Evolutionary conservation across 2,113 vertebrate genomes (phyloP).

Genomic region (Syngnathus scovelli): DNA sequence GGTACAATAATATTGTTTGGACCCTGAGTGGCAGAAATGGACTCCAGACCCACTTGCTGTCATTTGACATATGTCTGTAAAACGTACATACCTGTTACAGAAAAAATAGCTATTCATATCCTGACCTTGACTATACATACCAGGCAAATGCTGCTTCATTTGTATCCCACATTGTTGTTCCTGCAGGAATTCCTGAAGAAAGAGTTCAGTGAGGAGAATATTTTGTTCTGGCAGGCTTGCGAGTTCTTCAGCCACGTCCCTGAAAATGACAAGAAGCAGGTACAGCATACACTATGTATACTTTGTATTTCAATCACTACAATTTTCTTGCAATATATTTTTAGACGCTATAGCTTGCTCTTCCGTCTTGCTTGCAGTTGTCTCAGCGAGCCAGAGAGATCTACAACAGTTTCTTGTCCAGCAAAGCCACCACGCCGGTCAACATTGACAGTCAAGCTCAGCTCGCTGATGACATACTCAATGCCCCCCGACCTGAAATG

Average conservation of each 20-base stretch:
- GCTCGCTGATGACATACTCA: slow-evolving; percentile 90
- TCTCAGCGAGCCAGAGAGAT: slow-evolving; percentile 93
- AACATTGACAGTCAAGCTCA: slow-evolving; percentile 98
- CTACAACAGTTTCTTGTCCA: slow-evolving; percentile 92
- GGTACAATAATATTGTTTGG: not conserved
- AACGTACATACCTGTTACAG: no score
- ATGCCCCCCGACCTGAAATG: slow-evolving; percentile 89
- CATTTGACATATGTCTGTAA: not conserved
- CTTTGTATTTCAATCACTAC: not conserved
- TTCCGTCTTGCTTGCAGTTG: slow-evolving; percentile 62
- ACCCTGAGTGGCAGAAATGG: not conserved
- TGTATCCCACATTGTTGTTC: not conserved
- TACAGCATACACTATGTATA: slow-evolving; percentile 33
- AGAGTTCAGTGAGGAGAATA: slow-evolving; percentile 98
- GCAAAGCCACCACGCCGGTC: slow-evolving; percentile 92
- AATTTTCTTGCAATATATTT: not conserved
- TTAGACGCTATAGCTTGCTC: not conserved
- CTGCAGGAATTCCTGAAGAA: slow-evolving; percentile 92
- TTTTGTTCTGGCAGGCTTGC: slow-evolving; percentile 98
- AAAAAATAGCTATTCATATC: not conserved
- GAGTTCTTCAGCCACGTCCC: slow-evolving; percentile 90
- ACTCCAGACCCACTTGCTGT: not conserved
- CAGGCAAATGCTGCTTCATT: not conserved
- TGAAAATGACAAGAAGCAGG: slow-evolving; percentile 91
- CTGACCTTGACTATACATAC: not conserved